Evolutionary conservation across 2,888 invertebrate genomes (phyloP), one percentile per base, ranked within the genome.

Genomic region (Lasioglossum lativentre): DNA sequence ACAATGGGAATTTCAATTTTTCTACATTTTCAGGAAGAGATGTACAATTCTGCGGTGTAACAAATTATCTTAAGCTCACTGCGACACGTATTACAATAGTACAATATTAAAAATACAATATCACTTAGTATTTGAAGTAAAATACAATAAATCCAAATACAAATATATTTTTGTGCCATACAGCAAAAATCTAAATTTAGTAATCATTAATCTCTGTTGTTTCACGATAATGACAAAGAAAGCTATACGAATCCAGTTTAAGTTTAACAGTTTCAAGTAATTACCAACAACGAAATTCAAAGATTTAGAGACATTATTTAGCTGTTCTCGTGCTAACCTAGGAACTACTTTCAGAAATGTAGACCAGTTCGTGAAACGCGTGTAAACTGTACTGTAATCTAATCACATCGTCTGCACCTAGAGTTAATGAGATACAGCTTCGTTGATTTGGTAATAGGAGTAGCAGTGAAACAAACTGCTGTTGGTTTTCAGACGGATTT

Each of bases 1-100:
- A 63, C 82, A 79, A 75, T 59, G 68, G 38, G 80, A 82, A 82
- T 82, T 71, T 79, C 82, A 82, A 82, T 82, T 82, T 71, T 71
- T 70, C 79, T 74, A 45, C 74, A 47, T 30, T n/a, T 47, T 59
- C 12, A 71, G 30, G 16, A 16, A 14, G 16, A 23, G 59, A 68
- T 16, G 19, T 70, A 16, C 45, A 27, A 74, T 82, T 68, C 70
- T n/a, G 34, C 27, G 30, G 14, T 8, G 47, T 30, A 27, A n/a
- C 16, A 16, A 23, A 27, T n/a, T 6, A 70, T 68, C 23, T 8
- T 38, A 8, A 3, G 10, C 38, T 10, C 4, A 10, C 23, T 66
- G 38, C 19, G 19, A 34, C 10, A 34, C 56, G 59, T 27, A 59
- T 59, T 59, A 59, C 27, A 27, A 27, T 4, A 14, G 1, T 27